phyloP scores from a whole-genome alignment of 2,797 vertebrate genomes.

The Falco peregrinus region DNA sequence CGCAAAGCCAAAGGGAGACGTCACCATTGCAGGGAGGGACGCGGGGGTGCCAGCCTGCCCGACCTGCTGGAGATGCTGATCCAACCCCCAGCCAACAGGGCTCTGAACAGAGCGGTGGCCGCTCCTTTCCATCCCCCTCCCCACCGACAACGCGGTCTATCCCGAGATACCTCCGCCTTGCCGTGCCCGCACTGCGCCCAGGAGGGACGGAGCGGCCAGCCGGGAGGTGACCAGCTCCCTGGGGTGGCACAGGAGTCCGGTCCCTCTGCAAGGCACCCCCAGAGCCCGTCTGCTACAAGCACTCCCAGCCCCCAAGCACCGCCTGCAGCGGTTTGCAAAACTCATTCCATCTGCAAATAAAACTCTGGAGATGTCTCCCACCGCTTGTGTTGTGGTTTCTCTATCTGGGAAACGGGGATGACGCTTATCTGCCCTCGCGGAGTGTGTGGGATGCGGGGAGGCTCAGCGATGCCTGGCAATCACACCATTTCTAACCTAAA shows the following conservation, averaged over 20 bases:
- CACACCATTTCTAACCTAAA: neutral
- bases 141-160: rapidly evolving
- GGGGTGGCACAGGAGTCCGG: rapidly evolving
- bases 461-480: neutral
- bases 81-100: neutral
- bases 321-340: neutral
- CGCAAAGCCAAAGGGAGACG: neutral
- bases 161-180: neutral
- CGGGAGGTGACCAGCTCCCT: neutral
- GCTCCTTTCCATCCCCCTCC: neutral
- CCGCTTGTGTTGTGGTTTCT: neutral
- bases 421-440: neutral
- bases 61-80: rapidly evolving
- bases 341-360: neutral
- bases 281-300: neutral
- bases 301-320: neutral
- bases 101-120: neutral
- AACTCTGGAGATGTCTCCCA: neutral
- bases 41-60: neutral
- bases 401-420: neutral
- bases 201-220: neutral
- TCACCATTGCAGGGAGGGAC: neutral
- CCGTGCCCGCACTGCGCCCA: neutral
- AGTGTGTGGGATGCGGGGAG: neutral
- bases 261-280: neutral